Conservation (phyloP, 1,140 invertebrate genomes). For the Neotoxoptera formosana region DNA sequence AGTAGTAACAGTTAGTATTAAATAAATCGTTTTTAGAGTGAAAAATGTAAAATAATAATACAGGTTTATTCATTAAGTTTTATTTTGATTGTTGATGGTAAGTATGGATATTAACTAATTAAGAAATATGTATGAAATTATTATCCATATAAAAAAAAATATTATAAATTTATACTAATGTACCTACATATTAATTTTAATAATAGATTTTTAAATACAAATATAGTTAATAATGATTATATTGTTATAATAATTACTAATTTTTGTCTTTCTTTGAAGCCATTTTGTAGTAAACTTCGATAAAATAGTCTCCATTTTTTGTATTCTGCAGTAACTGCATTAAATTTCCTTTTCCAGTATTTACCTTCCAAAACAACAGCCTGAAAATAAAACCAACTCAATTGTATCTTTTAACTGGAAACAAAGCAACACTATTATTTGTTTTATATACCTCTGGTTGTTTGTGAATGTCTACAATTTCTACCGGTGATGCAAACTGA, state of each 20-base stretch:
- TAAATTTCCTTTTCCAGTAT: conserved; percentile 98
- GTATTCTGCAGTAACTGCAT: conserved; percentile 97
- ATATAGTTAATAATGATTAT: not conserved
- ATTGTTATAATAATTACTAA: conserved; percentile 69
- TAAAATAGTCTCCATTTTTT: conserved; percentile 99
- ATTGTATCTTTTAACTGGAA: conserved; percentile 44
- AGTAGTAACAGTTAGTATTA: not conserved
- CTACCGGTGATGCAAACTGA: conserved; percentile 93
- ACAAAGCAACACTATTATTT: conserved; percentile 22
- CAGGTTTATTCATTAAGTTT: not conserved
- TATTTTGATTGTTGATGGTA: not conserved
- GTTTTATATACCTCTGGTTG: conserved; percentile 87
- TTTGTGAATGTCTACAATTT: conserved; percentile 88
- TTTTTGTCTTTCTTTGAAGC: conserved; percentile 77
- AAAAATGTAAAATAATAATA: not conserved
- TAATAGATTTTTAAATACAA: not conserved
- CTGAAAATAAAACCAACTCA: conserved; percentile 65
- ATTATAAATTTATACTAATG: not conserved
- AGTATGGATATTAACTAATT: not conserved
- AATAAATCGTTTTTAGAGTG: not conserved
- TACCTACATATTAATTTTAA: not conserved
- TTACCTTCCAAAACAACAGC: conserved; percentile 95
- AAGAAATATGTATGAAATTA: not conserved
- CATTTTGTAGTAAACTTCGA: conserved; percentile 81
- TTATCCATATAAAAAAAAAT: not conserved